These are phyloP conservation scores for Diploscapter pachys DNA, from an alignment of 1,140 invertebrate genomes.

Conservation along the genomic window DNA sequence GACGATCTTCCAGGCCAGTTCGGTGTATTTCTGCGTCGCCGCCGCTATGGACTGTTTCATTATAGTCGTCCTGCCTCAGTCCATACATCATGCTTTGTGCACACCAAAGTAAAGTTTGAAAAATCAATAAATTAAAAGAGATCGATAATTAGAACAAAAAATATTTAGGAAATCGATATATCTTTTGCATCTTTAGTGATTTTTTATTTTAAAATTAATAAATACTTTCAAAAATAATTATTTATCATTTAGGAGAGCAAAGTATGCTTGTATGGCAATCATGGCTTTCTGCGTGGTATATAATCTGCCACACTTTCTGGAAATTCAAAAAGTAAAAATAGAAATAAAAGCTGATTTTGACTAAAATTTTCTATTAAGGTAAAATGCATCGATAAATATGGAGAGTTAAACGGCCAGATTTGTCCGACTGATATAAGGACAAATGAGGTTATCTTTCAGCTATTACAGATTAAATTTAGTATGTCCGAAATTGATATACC, in stretches of 20 bases:
- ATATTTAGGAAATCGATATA: too few relatives aligned
- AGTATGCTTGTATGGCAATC: slow-evolving; percentile 46
- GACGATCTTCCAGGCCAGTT: slow-evolving; percentile 58
- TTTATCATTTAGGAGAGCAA: slow-evolving; percentile 45
- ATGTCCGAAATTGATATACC: too few relatives aligned
- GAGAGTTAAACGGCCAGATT: slow-evolving; percentile 16
- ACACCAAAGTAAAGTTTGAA: slow-evolving; percentile 43
- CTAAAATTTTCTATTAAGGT: slow-evolving; percentile 32
- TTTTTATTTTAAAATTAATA: too few relatives aligned
- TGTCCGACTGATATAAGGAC: slow-evolving; percentile 19
- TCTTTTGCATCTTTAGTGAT: too few relatives aligned
- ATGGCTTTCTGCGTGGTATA: slow-evolving; percentile 47
- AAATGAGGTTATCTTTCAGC: too few relatives aligned
- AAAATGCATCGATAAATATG: slow-evolving; percentile 45
- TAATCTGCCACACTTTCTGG: slow-evolving; percentile 57
- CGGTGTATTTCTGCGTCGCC: slow-evolving; percentile 58
- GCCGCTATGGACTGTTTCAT: slow-evolving; percentile 58
- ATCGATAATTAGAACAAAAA: too few relatives aligned
- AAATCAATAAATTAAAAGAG: too few relatives aligned
- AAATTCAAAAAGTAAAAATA: slow-evolving; percentile 23
- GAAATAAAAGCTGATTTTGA: too few relatives aligned
- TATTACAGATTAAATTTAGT: too few relatives aligned
- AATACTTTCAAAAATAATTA: too few relatives aligned
- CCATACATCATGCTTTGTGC: slow-evolving; percentile 47
- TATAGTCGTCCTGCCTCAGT: slow-evolving; percentile 45